Conservation (phyloP, 2,888 invertebrate species). For the Cremastobaeus sp. region DNA sequence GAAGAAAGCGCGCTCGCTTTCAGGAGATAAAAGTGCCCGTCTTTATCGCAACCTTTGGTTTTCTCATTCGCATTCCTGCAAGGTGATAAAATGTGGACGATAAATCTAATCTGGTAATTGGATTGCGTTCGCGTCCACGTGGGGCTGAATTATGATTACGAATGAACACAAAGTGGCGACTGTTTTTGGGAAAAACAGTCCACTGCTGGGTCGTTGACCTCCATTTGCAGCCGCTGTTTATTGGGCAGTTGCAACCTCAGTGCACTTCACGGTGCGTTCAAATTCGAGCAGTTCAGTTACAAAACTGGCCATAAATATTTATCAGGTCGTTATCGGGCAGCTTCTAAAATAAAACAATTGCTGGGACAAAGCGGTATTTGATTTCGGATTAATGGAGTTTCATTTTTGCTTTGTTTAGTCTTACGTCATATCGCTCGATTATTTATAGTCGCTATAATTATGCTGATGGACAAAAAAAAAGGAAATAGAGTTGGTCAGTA, state of each 20-base stretch:
- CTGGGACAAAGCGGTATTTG: conserved; percentile 28
- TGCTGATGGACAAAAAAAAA: not conserved
- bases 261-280: no score
- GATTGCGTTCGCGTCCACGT: no score
- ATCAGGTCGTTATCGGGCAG: conserved; percentile 35
- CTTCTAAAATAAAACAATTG: conserved; percentile 39
- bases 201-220: no score
- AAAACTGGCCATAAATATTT: conserved; percentile 45
- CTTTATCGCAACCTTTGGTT: conserved; percentile 20
- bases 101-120: no score
- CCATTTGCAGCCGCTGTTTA: no score
- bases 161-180: no score
- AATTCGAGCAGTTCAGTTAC: conserved; percentile 21
- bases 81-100: not conserved
- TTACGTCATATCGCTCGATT: conserved; percentile 27
- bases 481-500: conserved; percentile 1
- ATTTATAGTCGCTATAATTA: conserved; percentile 18
- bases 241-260: no score
- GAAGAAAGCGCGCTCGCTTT: conserved; percentile 38
- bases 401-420: conserved; percentile 31
- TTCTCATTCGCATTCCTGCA: not conserved
- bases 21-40: conserved; percentile 21
- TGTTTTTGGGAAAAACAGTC: no score
- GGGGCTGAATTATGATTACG: no score
- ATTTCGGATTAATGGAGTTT: conserved; percentile 32